phyloP scores from a whole-genome alignment of 92 coral and sea anemone species.

The Ricordea florida region DNA sequence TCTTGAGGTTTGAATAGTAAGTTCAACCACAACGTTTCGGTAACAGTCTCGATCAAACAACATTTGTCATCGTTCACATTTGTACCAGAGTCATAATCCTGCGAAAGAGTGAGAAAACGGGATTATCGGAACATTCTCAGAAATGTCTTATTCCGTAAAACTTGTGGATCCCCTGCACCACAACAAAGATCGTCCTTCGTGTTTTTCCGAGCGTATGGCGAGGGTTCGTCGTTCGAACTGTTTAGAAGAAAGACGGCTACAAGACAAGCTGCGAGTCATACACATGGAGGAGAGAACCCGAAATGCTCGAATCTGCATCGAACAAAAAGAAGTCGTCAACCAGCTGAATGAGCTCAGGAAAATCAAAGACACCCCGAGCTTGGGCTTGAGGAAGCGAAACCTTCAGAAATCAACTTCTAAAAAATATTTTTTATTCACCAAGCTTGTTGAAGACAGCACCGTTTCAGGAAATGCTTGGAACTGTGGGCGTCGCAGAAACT shows the following conservation, averaged over 20 bases:
- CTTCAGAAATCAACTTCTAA: constrained; percentile 17
- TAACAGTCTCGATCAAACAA: no score
- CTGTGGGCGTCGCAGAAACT: neutral
- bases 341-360: constrained; percentile 47
- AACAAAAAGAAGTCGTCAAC: constrained; percentile 39
- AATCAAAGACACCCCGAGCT: constrained; percentile 33
- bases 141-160: no score
- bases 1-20: no score
- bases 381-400: constrained; percentile 55
- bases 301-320: constrained; percentile 56
- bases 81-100: no score
- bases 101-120: no score
- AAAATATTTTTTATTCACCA: neutral
- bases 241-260: constrained; percentile 64
- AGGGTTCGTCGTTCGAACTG: constrained; percentile 72
- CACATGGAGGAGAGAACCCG: constrained; percentile 50
- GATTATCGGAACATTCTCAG: no score
- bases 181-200: constrained; percentile 70
- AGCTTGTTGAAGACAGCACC: no score
- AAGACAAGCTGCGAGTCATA: constrained; percentile 41
- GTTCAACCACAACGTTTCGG: no score
- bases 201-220: constrained; percentile 73
- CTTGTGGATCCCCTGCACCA: no score
- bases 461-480: neutral
- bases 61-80: no score